Conservation (phyloP, 2,888 invertebrate genomes). For the Argyresthia albistria region DNA sequence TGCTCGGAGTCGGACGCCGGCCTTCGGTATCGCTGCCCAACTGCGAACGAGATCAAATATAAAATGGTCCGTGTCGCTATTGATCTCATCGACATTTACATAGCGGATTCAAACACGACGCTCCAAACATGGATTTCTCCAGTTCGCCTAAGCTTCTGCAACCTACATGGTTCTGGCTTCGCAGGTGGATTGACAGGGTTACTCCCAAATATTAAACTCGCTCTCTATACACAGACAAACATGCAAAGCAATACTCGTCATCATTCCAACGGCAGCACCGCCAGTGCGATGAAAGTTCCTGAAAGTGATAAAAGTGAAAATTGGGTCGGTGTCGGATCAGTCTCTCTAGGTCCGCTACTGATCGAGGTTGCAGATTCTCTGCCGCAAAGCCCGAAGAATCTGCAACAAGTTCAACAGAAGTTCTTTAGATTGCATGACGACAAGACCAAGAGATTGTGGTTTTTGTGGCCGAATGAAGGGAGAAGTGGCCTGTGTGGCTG, state of each 20-base stretch:
- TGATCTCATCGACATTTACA: slow-evolving; percentile 90
- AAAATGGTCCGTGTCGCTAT: slow-evolving; percentile 91
- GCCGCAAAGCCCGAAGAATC: slow-evolving; percentile 82
- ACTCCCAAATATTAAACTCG: slow-evolving; percentile 78
- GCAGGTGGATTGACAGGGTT: slow-evolving; percentile 91
- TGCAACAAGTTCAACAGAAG: slow-evolving; percentile 86
- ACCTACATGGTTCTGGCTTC: slow-evolving; percentile 94
- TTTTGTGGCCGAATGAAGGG: slow-evolving; percentile 88
- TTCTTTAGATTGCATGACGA: slow-evolving; percentile 88
- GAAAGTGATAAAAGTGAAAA: slow-evolving; percentile 66
- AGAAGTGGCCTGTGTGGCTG: slow-evolving; percentile 91
- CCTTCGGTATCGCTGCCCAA: slow-evolving; percentile 82
- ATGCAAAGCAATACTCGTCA: slow-evolving; percentile 66
- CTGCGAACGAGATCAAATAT: slow-evolving; percentile 91
- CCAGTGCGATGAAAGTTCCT: slow-evolving; percentile 39
- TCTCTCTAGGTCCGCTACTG: slow-evolving; percentile 90
- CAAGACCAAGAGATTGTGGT: slow-evolving; percentile 90
- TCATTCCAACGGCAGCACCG: slow-evolving; percentile 66
- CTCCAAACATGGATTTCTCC: slow-evolving; percentile 92
- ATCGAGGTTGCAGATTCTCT: slow-evolving; percentile 91
- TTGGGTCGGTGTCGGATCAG: slow-evolving; percentile 94
- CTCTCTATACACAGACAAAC: slow-evolving; percentile 78
- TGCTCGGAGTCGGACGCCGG: slow-evolving; percentile 80
- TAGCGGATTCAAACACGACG: slow-evolving; percentile 91
- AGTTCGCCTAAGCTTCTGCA: slow-evolving; percentile 90